Conservation (phyloP, 2,113 vertebrate genomes). For the Ageneiosus marmoratus region DNA sequence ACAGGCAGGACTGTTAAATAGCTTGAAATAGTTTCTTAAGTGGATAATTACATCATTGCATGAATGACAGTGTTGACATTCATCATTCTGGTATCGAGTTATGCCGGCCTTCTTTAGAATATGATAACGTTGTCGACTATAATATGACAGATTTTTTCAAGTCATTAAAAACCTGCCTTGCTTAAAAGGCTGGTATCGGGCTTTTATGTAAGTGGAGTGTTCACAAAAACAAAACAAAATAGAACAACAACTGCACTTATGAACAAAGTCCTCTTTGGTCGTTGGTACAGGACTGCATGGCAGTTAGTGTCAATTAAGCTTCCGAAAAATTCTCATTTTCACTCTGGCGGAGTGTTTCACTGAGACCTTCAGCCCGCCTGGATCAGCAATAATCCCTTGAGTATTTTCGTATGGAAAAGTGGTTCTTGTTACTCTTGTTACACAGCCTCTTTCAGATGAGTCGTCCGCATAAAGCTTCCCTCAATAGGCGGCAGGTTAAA, state of each 20-base stretch:
- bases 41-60: slow-evolving; percentile 15
- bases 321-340: not conserved
- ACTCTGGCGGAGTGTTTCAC: slow-evolving; percentile 14
- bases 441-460: slow-evolving; percentile 14
- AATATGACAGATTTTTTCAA: not conserved
- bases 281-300: not conserved
- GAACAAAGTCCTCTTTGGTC: not conserved
- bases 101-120: not conserved
- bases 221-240: not conserved
- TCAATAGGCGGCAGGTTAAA: slow-evolving; percentile 34
- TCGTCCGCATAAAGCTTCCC: slow-evolving; percentile 28
- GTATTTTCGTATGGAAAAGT: slow-evolving; percentile 21
- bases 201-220: not conserved
- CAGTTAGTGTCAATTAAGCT: not conserved
- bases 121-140: not conserved
- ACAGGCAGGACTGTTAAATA: slow-evolving; percentile 18
- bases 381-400: slow-evolving; percentile 39
- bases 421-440: slow-evolving; percentile 24
- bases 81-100: not conserved
- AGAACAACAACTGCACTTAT: not conserved
- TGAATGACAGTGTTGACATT: not conserved
- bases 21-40: not conserved
- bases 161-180: not conserved
- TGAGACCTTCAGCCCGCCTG: slow-evolving; percentile 25
- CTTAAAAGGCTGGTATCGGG: not conserved